phyloP scores from a whole-genome alignment of 2,113 vertebrate genomes.

The Hippopotamus amphibius region DNA sequence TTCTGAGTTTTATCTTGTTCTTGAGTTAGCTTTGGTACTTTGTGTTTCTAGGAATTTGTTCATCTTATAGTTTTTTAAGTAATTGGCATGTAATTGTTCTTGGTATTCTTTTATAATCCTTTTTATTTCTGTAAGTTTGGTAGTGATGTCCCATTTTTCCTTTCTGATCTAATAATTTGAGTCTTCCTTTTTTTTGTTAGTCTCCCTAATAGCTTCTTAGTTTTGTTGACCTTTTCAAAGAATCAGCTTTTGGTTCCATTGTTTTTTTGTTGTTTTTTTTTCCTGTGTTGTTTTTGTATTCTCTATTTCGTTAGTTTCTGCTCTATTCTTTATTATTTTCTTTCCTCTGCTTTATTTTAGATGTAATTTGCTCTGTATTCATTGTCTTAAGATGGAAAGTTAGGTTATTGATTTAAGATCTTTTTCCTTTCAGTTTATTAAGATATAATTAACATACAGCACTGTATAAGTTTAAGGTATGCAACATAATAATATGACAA shows the following conservation, averaged over 20 bases:
- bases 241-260: neutral
- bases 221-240: neutral
- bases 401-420: neutral
- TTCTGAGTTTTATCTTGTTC: neutral
- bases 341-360: neutral
- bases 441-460: neutral
- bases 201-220: neutral
- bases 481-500: neutral
- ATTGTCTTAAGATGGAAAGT: neutral
- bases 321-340: neutral
- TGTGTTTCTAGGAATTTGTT: neutral
- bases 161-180: slow-evolving; percentile 7
- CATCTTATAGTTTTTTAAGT: neutral
- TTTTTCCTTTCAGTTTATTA: neutral
- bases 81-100: neutral
- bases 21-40: slow-evolving; percentile 28
- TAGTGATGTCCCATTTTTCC: neutral
- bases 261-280: neutral
- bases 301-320: neutral
- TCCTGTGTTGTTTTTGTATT: neutral
- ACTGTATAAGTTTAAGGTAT: neutral
- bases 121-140: slow-evolving; percentile 14
- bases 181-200: neutral
- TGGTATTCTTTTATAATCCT: neutral
- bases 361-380: neutral